A percentile compares a stretch with the other conserved stretches of the same genome.
phyloP scores from a whole-genome alignment of 2,888 invertebrate genomes.

The Microlaimidae sp. region DNA sequence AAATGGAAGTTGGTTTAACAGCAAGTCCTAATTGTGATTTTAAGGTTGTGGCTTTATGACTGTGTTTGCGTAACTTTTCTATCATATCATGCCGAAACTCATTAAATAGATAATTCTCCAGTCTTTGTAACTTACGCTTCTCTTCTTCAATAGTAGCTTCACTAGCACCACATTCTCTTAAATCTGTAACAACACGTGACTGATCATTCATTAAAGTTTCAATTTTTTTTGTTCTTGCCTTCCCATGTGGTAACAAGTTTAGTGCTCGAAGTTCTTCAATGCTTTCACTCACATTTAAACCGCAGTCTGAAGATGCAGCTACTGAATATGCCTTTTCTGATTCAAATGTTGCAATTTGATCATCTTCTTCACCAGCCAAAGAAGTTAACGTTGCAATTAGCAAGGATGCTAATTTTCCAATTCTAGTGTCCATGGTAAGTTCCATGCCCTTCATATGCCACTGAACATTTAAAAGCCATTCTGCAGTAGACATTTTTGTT shows the following conservation, averaged over 20 bases:
- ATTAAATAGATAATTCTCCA: slow-evolving; percentile 71
- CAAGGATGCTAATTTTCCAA: slow-evolving; percentile 83
- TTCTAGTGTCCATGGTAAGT: slow-evolving; percentile 43
- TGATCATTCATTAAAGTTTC: slow-evolving; percentile 67
- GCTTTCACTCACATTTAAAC: background rate
- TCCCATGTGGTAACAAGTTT: slow-evolving; percentile 18
- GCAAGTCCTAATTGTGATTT: no score
- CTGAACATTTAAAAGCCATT: slow-evolving; percentile 91
- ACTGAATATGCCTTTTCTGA: background rate
- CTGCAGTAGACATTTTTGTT: slow-evolving; percentile 49
- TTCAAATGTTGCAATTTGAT: background rate
- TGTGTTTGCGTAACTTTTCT: slow-evolving; percentile 65
- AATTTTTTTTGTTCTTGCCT: slow-evolving; percentile 23
- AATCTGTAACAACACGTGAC: slow-evolving; percentile 78
- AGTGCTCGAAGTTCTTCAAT: slow-evolving; percentile 7
- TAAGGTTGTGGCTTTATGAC: slow-evolving; percentile 46
- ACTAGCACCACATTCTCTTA: slow-evolving; percentile 62
- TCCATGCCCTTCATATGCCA: slow-evolving; percentile 88
- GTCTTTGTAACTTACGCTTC: slow-evolving; percentile 69
- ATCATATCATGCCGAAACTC: slow-evolving; percentile 54
- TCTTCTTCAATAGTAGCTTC: slow-evolving; percentile 78
- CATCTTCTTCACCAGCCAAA: slow-evolving; percentile 50
- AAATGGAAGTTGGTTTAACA: no score
- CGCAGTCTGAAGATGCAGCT: no score
- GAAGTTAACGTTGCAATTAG: slow-evolving; percentile 86